Base-by-base conservation (phyloP, 1,140 invertebrate genomes). In the Chironomus striatipennis region DNA sequence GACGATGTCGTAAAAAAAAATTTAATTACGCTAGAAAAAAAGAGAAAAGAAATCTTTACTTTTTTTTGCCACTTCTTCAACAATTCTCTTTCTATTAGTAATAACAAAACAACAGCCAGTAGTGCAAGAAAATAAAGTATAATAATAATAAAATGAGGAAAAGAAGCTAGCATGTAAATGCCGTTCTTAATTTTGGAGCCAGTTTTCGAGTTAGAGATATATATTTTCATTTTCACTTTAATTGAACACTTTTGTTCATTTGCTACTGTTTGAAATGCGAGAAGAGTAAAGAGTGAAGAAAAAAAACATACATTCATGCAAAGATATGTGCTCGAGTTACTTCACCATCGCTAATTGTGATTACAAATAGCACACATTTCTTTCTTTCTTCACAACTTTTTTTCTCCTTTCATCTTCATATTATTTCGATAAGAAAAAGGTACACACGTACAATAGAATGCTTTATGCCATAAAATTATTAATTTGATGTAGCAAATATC, bases 191-290 rank as follows among this genome's bases (percentile, higher is more conserved):
- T 57, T 57, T 57, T 12, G 47, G 47, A 57, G 47, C 47, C 47
- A 57, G 47, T 57, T 57, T 57, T 57, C 47, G 47, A n/a, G n/a
- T n/a, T 57, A 57, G 47, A 57, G 47, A 57, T 57, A 57, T n/a
- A 57, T 57, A 57, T 57, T 57, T 57, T 57, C 47, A 57, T 57
- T 57, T 57, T 57, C 47, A 57, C 47, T 57, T 57, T 57, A 57
- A 57, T 57, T 57, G 47, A 57, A 57, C 47, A 57, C 47, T 57
- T 57, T 57, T 57, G n/a, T n/a, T 57, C 43, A n/a, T 12, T 57
- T 57, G 47, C 47, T 57, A 57, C 47, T 57, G 47, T 57, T 57
- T 57, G 47, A 57, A 57, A 57, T 57, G 47, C 12, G 47, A 57
- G 12, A n/a, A 57, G 47, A n/a, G 9, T 47, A 4, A 34, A 34